A percentile compares a stretch with the other conserved stretches of the same genome.
Evolutionary conservation across 2,888 invertebrate species (phyloP).

Genomic region (Trachelus tabidus): DNA sequence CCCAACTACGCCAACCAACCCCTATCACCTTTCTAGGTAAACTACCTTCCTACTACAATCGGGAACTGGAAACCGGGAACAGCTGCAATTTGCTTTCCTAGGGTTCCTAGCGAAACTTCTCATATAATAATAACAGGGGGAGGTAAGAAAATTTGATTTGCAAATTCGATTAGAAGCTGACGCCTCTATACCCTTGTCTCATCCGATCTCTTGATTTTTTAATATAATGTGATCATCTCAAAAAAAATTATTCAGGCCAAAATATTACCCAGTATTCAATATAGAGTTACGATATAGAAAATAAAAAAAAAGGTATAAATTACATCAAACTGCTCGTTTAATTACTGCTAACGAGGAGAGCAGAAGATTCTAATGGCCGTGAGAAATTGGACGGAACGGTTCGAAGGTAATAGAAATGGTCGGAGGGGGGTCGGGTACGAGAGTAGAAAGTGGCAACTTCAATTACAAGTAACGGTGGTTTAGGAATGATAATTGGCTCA

Average conservation of each 20-base stretch:
- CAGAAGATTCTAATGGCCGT: neutral
- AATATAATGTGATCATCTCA: neutral
- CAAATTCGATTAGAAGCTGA: no score
- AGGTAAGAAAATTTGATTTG: no score
- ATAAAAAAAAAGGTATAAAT: neutral
- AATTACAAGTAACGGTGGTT: constrained; percentile 46
- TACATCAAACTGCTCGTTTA: neutral
- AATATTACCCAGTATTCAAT: neutral
- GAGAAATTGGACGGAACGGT: neutral
- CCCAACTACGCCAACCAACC: neutral
- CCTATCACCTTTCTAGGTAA: neutral
- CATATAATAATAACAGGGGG: no score
- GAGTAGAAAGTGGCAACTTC: constrained; percentile 31
- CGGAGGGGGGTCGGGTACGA: neutral
- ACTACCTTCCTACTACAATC: neutral
- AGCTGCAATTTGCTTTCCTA: neutral
- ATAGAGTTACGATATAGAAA: neutral
- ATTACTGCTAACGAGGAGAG: neutral
- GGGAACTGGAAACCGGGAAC: neutral
- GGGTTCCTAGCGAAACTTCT: neutral
- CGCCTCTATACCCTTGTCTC: neutral
- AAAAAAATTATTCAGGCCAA: neutral
- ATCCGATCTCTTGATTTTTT: neutral
- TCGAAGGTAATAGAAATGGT: neutral
- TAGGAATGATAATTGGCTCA: constrained; percentile 55